Evolutionary conservation across 1,140 invertebrate species (phyloP).

Genomic region (Cyclina sinensis): DNA sequence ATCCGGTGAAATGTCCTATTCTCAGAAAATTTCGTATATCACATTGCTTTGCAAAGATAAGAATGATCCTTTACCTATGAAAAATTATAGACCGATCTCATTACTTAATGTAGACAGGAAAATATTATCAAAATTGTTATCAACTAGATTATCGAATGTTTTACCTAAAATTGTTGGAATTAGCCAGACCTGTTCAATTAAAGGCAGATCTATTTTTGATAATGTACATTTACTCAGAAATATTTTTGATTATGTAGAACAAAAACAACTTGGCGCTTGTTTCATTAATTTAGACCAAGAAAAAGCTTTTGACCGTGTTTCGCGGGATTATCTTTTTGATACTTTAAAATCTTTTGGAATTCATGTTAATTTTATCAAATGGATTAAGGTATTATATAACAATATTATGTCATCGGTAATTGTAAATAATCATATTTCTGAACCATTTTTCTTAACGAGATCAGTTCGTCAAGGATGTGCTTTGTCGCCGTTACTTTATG

Average conservation of each 20-base stretch:
- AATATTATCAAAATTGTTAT: slow-evolving; percentile 67
- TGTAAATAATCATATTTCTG: slow-evolving; percentile 74
- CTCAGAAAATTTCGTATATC: slow-evolving; percentile 69
- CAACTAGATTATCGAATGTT: slow-evolving; percentile 59
- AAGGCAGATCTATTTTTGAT: slow-evolving; percentile 70
- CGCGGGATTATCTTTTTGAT: slow-evolving; percentile 71
- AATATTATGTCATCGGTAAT: slow-evolving; percentile 69
- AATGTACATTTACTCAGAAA: slow-evolving; percentile 72
- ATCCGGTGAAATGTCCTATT: slow-evolving; percentile 46
- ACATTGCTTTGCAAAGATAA: slow-evolving; percentile 70
- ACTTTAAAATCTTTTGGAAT: slow-evolving; percentile 66
- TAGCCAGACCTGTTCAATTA: slow-evolving; percentile 26
- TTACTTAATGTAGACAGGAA: slow-evolving; percentile 74
- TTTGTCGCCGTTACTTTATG: slow-evolving; percentile 85
- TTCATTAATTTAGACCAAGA: slow-evolving; percentile 73
- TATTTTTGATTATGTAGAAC: slow-evolving; percentile 72
- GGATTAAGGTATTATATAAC: slow-evolving; percentile 71
- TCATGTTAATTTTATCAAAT: slow-evolving; percentile 67
- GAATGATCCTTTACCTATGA: slow-evolving; percentile 52
- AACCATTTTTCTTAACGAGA: slow-evolving; percentile 76
- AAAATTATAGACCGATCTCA: slow-evolving; percentile 73
- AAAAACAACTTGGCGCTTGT: slow-evolving; percentile 63
- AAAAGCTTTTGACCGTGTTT: slow-evolving; percentile 75
- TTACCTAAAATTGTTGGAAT: slow-evolving; percentile 45
- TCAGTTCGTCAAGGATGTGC: slow-evolving; percentile 86